A percentile compares a stretch with the other conserved stretches of the same genome.
Evolutionary conservation across 2,888 invertebrate genomes (phyloP).

Genomic region (Agrochola lota): DNA sequence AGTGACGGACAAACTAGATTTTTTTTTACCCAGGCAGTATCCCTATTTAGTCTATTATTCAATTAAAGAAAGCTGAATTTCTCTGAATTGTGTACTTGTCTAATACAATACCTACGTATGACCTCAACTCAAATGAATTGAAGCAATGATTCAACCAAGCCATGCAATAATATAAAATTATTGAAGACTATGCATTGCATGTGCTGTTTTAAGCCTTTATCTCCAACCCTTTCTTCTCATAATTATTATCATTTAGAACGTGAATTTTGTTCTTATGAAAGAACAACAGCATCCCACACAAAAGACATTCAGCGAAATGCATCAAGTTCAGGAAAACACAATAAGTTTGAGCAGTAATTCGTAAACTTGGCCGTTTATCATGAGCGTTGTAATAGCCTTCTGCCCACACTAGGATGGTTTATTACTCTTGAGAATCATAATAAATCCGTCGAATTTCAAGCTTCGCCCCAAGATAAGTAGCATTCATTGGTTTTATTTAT

Average conservation of each 20-base stretch:
- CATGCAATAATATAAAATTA: constrained; percentile 4
- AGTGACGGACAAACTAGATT: no score
- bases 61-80: background rate
- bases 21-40: no score
- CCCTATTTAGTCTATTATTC: no score
- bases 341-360: constrained; percentile 61
- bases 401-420: constrained; percentile 63
- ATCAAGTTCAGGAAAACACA: constrained; percentile 47
- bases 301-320: constrained; percentile 40
- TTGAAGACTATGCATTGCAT: background rate
- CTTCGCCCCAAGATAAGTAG: constrained; percentile 56
- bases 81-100: background rate
- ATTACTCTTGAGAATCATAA: constrained; percentile 59
- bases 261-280: constrained; percentile 1
- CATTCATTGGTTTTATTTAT: constrained; percentile 61
- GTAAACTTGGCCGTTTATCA: constrained; percentile 59
- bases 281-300: constrained; percentile 25
- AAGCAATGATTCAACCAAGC: background rate
- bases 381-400: constrained; percentile 60
- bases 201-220: background rate
- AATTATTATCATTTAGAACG: background rate
- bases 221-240: constrained; percentile 10
- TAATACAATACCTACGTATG: background rate
- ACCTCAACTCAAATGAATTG: background rate
- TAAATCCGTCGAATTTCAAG: constrained; percentile 64